Evolutionary conservation across 2,888 invertebrate species (phyloP).

Genomic region (Heliconius sara): DNA sequence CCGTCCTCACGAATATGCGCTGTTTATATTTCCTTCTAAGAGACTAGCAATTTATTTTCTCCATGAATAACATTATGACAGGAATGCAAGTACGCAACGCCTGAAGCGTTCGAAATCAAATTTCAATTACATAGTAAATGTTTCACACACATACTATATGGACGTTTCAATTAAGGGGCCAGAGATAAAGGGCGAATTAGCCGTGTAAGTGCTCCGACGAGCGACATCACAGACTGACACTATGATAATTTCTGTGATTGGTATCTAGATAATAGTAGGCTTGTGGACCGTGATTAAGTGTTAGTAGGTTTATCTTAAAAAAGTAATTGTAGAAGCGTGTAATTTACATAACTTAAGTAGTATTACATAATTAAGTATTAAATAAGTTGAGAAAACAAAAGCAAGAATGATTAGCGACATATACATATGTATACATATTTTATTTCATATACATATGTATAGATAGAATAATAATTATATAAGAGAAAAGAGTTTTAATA

Average conservation of each 20-base stretch:
- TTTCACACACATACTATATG: constrained; percentile 42
- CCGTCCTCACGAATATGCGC: background rate
- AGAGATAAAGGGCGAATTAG: constrained; percentile 38
- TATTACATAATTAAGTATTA: background rate
- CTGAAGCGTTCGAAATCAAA: constrained; percentile 49
- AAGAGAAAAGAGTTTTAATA: background rate
- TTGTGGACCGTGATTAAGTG: constrained; percentile 11
- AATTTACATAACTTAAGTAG: background rate
- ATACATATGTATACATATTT: background rate
- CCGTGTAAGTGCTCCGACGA: constrained; percentile 26
- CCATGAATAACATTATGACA: constrained; percentile 39
- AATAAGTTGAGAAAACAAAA: background rate
- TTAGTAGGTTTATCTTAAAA: background rate
- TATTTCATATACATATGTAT: no score
- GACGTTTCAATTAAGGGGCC: constrained; percentile 51
- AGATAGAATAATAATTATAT: background rate
- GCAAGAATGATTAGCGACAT: no score
- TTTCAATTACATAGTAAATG: constrained; percentile 48
- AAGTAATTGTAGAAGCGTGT: background rate
- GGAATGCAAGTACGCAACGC: constrained; percentile 39
- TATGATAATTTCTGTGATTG: constrained; percentile 31
- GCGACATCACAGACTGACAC: constrained; percentile 25
- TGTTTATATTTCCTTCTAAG: constrained; percentile 18
- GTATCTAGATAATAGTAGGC: constrained; percentile 17
- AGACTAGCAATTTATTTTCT: constrained; percentile 35